Percentiles rank a stretch among this genome's conserved stretches.
Evolutionary conservation across 2,888 invertebrate genomes (phyloP).

Genomic region (Lottia gigantea): DNA sequence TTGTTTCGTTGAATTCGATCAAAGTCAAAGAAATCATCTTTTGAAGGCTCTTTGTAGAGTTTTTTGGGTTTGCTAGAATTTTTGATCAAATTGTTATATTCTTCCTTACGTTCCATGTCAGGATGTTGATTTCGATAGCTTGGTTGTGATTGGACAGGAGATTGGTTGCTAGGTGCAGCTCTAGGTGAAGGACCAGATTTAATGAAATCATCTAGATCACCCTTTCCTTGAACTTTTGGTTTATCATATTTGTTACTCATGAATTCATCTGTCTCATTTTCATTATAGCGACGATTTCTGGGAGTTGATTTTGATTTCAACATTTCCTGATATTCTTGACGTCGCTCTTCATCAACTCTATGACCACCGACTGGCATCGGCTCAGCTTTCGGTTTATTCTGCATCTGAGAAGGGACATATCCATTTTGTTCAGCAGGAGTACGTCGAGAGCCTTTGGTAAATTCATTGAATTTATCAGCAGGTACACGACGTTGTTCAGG

Average conservation of each 20-base stretch:
- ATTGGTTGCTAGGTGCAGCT: background rate
- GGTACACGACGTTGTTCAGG: background rate
- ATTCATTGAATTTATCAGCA: background rate
- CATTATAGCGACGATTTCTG: background rate
- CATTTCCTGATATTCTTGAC: background rate
- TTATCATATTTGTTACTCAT: background rate
- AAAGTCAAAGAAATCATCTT: conserved; percentile 5
- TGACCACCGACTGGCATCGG: too few relatives aligned
- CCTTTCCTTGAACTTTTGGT: background rate
- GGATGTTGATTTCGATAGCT: background rate
- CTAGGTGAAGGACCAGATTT: background rate
- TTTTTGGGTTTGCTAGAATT: background rate
- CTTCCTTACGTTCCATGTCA: background rate
- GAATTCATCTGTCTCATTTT: background rate
- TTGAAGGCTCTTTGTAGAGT: conserved; percentile 6
- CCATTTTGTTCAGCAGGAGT: background rate
- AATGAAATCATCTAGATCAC: background rate
- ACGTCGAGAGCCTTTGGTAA: background rate
- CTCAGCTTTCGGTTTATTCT: background rate
- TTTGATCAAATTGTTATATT: background rate
- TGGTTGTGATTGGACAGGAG: background rate
- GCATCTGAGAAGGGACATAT: background rate
- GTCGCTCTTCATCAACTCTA: background rate
- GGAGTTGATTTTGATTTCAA: background rate
- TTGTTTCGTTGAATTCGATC: background rate